phyloP scores from a whole-genome alignment of 2,888 invertebrate genomes.

The Dolichopus griseipennis region DNA sequence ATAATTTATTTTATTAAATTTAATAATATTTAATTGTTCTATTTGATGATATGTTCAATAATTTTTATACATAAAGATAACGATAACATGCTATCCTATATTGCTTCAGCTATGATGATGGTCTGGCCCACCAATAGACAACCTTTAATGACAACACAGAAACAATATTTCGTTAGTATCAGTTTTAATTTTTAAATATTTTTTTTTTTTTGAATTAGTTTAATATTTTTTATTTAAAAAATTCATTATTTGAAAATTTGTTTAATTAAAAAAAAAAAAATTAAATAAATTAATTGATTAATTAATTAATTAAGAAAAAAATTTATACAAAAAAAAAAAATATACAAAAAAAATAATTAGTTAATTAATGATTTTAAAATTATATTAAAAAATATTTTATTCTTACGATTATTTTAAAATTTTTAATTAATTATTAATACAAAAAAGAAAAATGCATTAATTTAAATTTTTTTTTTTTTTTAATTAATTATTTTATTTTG shows the following conservation, averaged over 20 bases:
- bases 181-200: conserved; percentile 19
- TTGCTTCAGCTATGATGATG: conserved; percentile 27
- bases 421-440: conserved; percentile 15
- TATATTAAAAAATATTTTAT: no score
- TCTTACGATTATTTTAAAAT: conserved; percentile 10
- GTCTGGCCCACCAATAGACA: conserved; percentile 42
- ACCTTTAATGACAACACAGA: conserved; percentile 51
- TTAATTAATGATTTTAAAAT: conserved; percentile 10
- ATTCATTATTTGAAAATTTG: conserved; percentile 17
- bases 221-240: conserved; percentile 7
- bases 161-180: conserved; percentile 46
- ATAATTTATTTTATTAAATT: no score
- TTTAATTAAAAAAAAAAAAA: conserved; percentile 7
- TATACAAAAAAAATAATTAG: no score
- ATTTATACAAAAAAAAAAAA: conserved; percentile 5
- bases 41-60: no score
- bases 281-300: no score
- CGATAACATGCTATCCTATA: conserved; percentile 17
- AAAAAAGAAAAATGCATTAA: conserved; percentile 8
- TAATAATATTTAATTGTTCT: no score
- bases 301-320: conserved; percentile 16
- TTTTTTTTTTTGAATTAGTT: conserved; percentile 17
- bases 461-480: conserved; percentile 19
- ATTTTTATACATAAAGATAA: conserved; percentile 16
- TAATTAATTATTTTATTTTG: conserved; percentile 18